A percentile compares a stretch with the other conserved stretches of the same genome.
phyloP scores from a whole-genome alignment of 2,113 vertebrate species.

The Mobula birostris region DNA sequence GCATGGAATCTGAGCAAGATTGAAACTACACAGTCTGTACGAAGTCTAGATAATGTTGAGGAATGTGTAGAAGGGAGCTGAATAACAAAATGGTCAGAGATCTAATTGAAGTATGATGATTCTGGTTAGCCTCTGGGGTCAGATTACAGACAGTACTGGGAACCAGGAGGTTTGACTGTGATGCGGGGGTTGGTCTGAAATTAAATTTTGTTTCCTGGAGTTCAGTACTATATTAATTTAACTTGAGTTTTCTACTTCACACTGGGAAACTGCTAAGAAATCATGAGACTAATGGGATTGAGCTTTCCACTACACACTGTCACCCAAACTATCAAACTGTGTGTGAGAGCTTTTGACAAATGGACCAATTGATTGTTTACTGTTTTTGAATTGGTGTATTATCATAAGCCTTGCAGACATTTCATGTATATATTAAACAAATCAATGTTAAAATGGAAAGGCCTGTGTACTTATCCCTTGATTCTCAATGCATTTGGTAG shows the following conservation, averaged over 20 bases:
- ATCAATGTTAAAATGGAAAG: constrained; percentile 71
- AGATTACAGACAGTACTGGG: neutral
- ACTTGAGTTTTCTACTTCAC: constrained; percentile 23
- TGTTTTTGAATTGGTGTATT: constrained; percentile 70
- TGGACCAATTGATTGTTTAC: constrained; percentile 69
- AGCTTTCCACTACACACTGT: constrained; percentile 30
- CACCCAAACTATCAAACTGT: constrained; percentile 29
- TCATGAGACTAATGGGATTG: neutral
- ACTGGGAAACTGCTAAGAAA: constrained; percentile 23
- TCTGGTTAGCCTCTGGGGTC: neutral
- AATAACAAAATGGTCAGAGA: neutral
- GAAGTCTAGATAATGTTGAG: too few species aligned
- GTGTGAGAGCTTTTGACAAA: constrained; percentile 52
- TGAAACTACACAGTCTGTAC: neutral
- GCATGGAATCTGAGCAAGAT: neutral
- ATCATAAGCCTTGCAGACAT: constrained; percentile 73
- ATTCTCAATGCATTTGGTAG: constrained; percentile 70
- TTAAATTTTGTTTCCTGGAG: neutral
- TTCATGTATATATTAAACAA: constrained; percentile 70
- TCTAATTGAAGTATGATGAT: neutral
- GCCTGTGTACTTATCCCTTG: constrained; percentile 74
- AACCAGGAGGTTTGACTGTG: neutral
- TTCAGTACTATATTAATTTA: neutral
- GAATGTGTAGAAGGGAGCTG: neutral
- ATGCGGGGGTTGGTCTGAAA: neutral